Percentiles rank a stretch among this genome's conserved stretches.
Conservation (phyloP, 2,888 invertebrate species). For the Megastigmus dorsalis region DNA sequence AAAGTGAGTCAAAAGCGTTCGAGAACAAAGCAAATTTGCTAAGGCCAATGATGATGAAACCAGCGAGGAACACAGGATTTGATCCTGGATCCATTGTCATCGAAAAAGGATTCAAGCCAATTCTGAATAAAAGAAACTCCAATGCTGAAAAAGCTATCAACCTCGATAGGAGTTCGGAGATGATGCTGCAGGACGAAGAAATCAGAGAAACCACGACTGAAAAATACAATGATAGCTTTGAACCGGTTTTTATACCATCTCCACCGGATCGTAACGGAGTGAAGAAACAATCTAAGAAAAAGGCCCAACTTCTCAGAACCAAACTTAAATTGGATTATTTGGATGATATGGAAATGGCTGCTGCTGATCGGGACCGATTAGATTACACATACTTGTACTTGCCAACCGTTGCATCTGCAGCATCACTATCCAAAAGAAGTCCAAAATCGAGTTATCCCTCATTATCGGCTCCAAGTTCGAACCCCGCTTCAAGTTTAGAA, state of each 20-base stretch:
- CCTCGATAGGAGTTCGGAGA: conserved; percentile 58
- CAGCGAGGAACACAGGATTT: conserved; percentile 85
- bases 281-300: conserved; percentile 65
- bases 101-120: conserved; percentile 90
- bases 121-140: conserved; percentile 77
- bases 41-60: conserved; percentile 57
- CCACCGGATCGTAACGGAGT: conserved; percentile 78
- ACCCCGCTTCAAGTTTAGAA: conserved; percentile 76
- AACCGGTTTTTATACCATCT: conserved; percentile 88
- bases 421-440: conserved; percentile 64
- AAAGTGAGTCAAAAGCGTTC: conserved; percentile 7
- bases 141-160: conserved; percentile 34
- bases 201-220: background rate
- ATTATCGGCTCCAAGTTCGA: conserved; percentile 53
- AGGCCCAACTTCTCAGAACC: conserved; percentile 35
- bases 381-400: conserved; percentile 81
- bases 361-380: conserved; percentile 75
- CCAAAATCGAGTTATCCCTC: conserved; percentile 66
- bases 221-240: conserved; percentile 78
- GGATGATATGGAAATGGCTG: conserved; percentile 82
- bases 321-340: conserved; percentile 65
- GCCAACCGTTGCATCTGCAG: conserved; percentile 77
- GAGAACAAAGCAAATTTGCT: background rate
- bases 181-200: conserved; percentile 19
- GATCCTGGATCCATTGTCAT: conserved; percentile 87